A percentile compares a stretch with the other conserved stretches of the same genome.
These are phyloP conservation scores for Ceriagrion tenellum DNA, from an alignment of 2,888 invertebrate species.

Conservation along the genomic window DNA sequence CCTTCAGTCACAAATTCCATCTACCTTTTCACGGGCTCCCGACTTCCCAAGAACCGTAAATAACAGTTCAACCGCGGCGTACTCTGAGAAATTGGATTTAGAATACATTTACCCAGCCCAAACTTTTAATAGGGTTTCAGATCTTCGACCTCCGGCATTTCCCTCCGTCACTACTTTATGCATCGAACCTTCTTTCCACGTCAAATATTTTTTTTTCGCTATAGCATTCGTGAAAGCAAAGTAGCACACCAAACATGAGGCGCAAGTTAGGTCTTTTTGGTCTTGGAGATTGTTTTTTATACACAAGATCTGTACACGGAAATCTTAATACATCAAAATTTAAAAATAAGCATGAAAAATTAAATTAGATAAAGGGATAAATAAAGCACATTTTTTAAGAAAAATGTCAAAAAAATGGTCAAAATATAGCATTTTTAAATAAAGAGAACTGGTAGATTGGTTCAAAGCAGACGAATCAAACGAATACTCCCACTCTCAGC, in stretches of 20 bases:
- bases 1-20: neutral
- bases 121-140: constrained; percentile 39
- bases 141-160: constrained; percentile 36
- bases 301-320: neutral
- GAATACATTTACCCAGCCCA: neutral
- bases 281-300: neutral
- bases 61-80: neutral
- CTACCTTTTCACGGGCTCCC: neutral
- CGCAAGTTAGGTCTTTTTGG: neutral
- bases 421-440: too few species aligned
- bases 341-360: neutral
- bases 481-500: too few species aligned
- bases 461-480: too few species aligned
- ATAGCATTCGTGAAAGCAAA: neutral
- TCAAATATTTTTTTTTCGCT: neutral
- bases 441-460: too few species aligned
- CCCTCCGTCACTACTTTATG: neutral
- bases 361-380: neutral
- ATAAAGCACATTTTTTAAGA: neutral
- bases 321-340: neutral
- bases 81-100: neutral
- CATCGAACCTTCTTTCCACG: neutral
- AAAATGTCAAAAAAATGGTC: too few species aligned
- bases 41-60: neutral
- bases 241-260: neutral